phyloP scores from a whole-genome alignment of 2,797 vertebrate species.

The Chaunax sp. region DNA sequence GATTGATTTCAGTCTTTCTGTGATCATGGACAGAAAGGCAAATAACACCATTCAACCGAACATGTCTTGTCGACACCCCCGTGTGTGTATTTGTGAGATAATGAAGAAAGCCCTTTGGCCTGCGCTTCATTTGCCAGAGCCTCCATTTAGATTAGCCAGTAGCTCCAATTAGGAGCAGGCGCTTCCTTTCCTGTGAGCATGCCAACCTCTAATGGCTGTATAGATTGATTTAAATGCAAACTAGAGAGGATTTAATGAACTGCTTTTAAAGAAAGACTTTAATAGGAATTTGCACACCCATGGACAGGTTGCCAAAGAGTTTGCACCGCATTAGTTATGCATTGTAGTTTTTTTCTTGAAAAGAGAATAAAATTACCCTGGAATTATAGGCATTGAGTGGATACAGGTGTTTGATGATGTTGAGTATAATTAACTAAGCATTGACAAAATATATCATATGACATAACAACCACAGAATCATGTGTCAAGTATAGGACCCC shows the following conservation, averaged over 20 bases:
- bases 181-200: slow-evolving; percentile 71
- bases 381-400: slow-evolving; percentile 39
- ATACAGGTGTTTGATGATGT: slow-evolving; percentile 26
- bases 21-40: slow-evolving; percentile 48
- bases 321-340: slow-evolving; percentile 79
- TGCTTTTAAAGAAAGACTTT: slow-evolving; percentile 82
- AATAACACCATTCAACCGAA: slow-evolving; percentile 50
- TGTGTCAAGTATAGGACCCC: no score
- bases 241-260: slow-evolving; percentile 86
- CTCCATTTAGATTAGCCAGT: slow-evolving; percentile 84
- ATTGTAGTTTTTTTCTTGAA: slow-evolving; percentile 70
- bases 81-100: slow-evolving; percentile 72
- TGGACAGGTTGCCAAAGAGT: slow-evolving; percentile 78
- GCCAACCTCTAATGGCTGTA: slow-evolving; percentile 82
- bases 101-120: slow-evolving; percentile 84
- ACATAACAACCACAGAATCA: no score
- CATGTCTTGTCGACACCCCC: slow-evolving; percentile 50
- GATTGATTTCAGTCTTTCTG: slow-evolving; percentile 47
- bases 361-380: slow-evolving; percentile 33
- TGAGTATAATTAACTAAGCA: slow-evolving; percentile 3
- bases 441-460: no score
- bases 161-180: slow-evolving; percentile 79
- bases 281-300: slow-evolving; percentile 80
- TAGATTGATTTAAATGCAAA: slow-evolving; percentile 88
- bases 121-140: slow-evolving; percentile 75